Conservation (phyloP, 2,888 invertebrate genomes). For the Diabrotica balteata region DNA sequence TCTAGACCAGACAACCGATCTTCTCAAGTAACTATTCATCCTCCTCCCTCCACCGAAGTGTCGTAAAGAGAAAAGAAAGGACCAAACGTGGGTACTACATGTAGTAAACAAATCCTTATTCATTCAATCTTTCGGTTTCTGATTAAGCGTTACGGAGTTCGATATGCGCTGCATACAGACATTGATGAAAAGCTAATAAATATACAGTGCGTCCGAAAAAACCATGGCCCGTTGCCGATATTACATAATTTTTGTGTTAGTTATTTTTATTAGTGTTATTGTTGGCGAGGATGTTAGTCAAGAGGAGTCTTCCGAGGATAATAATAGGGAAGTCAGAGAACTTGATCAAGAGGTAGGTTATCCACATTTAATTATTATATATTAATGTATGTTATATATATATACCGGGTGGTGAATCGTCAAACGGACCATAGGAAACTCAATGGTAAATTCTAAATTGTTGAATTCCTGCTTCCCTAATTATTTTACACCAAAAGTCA, state of each 20-base stretch:
- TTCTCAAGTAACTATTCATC: constrained; percentile 2
- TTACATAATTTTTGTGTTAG: constrained; percentile 24
- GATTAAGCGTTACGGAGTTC: constrained; percentile 1
- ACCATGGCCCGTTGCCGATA: constrained; percentile 3
- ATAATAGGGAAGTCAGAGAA: constrained; percentile 33
- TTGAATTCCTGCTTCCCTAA: too few species aligned
- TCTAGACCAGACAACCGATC: constrained; percentile 10
- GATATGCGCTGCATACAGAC: too few species aligned
- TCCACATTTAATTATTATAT: neutral
- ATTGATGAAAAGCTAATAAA: too few species aligned
- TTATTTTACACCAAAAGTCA: too few species aligned
- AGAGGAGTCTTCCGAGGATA: constrained; percentile 29
- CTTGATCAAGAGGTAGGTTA: constrained; percentile 35
- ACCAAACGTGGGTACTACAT: constrained; percentile 20
- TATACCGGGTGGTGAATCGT: too few species aligned
- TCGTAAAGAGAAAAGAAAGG: constrained; percentile 41
- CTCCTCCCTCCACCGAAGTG: constrained; percentile 31
- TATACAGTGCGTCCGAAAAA: constrained; percentile 4
- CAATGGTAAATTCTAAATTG: too few species aligned
- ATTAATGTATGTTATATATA: too few species aligned
- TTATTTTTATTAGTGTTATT: constrained; percentile 26
- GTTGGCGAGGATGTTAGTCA: constrained; percentile 30
- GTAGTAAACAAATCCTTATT: constrained; percentile 33
- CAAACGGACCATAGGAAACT: too few species aligned
- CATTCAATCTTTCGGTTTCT: constrained; percentile 30